A percentile compares a stretch with the other conserved stretches of the same genome.
Evolutionary conservation across 1,140 invertebrate species (phyloP).

Genomic region (Myzus persicae): DNA sequence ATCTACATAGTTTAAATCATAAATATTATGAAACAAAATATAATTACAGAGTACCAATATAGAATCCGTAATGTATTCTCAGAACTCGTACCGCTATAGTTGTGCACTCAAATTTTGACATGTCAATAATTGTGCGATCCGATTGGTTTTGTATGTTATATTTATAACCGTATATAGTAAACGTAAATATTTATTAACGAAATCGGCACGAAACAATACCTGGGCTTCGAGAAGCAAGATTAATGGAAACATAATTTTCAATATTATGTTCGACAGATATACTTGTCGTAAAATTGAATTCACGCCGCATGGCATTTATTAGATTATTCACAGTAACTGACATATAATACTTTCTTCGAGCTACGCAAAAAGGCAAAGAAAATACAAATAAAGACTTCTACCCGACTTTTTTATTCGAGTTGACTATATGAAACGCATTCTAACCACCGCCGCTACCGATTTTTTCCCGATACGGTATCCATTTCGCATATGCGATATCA

Average conservation of each 20-base stretch:
- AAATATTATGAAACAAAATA: neutral
- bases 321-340: neutral
- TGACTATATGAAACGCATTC: neutral
- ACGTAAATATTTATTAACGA: neutral
- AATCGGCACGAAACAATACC: neutral
- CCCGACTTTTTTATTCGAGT: neutral
- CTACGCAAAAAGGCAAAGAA: neutral
- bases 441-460: neutral
- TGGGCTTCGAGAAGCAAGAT: neutral
- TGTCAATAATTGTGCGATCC: too few relatives aligned
- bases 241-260: neutral
- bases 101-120: neutral
- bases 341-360: conserved; percentile 18
- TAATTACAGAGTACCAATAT: neutral
- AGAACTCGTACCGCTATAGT: neutral
- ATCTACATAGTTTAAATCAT: neutral
- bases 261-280: neutral
- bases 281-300: neutral
- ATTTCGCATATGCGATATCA: neutral
- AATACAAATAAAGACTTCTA: neutral
- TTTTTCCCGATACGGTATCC: neutral
- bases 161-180: neutral
- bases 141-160: neutral
- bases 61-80: neutral
- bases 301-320: neutral